phyloP scores from a whole-genome alignment of 2,113 vertebrate species.

The Noctilio leporinus region DNA sequence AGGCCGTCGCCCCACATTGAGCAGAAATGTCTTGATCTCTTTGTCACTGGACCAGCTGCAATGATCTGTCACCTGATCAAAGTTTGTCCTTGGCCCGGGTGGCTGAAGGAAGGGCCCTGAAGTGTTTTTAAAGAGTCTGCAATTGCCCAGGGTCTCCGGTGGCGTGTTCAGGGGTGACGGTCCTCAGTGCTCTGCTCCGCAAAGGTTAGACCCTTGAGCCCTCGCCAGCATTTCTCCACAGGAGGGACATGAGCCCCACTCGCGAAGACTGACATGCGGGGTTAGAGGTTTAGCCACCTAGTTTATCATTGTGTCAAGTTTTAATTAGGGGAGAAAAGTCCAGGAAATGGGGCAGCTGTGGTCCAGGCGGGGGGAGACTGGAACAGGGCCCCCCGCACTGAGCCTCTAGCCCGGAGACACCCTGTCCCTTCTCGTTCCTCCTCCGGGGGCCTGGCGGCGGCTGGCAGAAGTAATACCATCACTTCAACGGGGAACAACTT shows the following conservation, averaged over 20 bases:
- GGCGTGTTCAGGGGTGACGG: constrained; percentile 45
- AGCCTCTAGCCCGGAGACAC: background rate
- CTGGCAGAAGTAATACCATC: constrained; percentile 43
- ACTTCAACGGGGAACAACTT: background rate
- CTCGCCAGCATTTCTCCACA: background rate
- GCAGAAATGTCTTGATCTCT: background rate
- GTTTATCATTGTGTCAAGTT: background rate
- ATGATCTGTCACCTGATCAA: background rate
- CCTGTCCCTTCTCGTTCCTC: constrained; percentile 36
- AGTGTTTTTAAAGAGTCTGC: background rate
- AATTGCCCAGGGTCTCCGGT: background rate
- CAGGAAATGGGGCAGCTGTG: background rate
- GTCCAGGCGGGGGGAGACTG: rapidly evolving
- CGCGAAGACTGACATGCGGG: background rate
- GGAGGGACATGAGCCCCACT: background rate
- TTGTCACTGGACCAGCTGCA: rapidly evolving
- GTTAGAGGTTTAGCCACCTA: background rate
- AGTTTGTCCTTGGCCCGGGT: background rate
- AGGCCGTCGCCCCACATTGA: rapidly evolving
- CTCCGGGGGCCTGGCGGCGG: background rate
- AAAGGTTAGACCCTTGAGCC: background rate
- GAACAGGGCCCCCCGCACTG: rapidly evolving
- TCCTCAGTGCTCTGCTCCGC: background rate
- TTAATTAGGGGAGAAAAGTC: too few species aligned
- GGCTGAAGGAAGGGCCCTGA: background rate